These are phyloP conservation scores for Pterostichus niger DNA, from an alignment of 2,888 invertebrate species.

Conservation along the genomic window DNA sequence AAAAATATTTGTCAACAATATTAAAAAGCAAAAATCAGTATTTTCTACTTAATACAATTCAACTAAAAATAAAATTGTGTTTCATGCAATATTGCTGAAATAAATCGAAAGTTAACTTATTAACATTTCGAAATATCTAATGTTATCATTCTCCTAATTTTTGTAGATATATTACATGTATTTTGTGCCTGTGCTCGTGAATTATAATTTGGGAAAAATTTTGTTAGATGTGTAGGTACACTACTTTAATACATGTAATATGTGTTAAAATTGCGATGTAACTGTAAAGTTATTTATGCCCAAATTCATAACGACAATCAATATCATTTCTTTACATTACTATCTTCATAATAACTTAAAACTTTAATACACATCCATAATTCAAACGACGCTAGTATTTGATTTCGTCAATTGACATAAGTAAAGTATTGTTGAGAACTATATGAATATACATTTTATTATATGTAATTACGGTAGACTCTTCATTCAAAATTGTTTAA, in stretches of 20 bases:
- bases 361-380: no score
- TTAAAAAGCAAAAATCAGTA: conserved; percentile 24
- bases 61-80: not conserved
- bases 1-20: not conserved
- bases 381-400: no score
- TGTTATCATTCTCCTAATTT: conserved; percentile 28
- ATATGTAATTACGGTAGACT: no score
- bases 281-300: conserved; percentile 7
- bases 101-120: conserved; percentile 8
- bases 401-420: no score
- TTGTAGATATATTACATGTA: conserved; percentile 63
- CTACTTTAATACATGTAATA: conserved; percentile 63
- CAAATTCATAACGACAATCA: not conserved
- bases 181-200: conserved; percentile 59
- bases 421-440: no score
- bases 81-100: conserved; percentile 45
- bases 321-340: no score
- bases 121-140: conserved; percentile 38
- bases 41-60: conserved; percentile 6
- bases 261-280: conserved; percentile 40
- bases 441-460: no score
- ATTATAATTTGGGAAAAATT: conserved; percentile 13
- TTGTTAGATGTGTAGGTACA: conserved; percentile 31
- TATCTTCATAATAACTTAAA: no score
- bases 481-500: no score